Conservation (phyloP, 2,888 invertebrate species). For the Oscheius myriophilus region DNA sequence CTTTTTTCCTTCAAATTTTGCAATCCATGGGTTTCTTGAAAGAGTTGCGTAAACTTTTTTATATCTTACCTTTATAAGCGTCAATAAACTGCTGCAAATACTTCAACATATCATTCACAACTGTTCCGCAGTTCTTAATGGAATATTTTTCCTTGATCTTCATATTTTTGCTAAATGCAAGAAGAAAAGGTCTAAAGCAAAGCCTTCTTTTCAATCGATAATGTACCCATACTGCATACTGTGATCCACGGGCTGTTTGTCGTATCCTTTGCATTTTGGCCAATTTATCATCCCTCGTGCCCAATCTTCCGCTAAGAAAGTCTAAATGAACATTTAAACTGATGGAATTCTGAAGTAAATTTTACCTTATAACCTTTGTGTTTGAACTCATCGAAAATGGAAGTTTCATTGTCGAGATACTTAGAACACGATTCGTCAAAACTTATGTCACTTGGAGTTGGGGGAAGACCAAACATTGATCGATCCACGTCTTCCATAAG, state of each 20-base stretch:
- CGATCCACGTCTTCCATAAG: slow-evolving; percentile 34
- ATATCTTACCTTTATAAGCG: slow-evolving; percentile 36
- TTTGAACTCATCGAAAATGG: too few species aligned
- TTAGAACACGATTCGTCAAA: too few species aligned
- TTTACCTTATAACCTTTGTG: too few species aligned
- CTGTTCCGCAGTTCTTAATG: too few species aligned
- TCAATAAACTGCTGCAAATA: slow-evolving; percentile 46
- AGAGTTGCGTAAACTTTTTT: background rate
- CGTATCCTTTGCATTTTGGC: slow-evolving; percentile 51
- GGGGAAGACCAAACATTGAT: slow-evolving; percentile 22
- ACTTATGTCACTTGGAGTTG: too few species aligned
- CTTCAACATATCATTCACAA: slow-evolving; percentile 42
- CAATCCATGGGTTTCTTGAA: too few species aligned
- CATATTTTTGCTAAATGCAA: slow-evolving; percentile 33
- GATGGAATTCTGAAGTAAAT: too few species aligned
- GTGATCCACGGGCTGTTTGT: slow-evolving; percentile 46
- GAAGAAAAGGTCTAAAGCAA: slow-evolving; percentile 37
- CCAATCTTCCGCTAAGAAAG: slow-evolving; percentile 56
- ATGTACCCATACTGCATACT: slow-evolving; percentile 43
- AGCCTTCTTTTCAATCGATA: too few species aligned
- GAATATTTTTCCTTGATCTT: slow-evolving; percentile 28
- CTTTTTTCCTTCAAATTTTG: too few species aligned
- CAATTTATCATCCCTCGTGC: slow-evolving; percentile 51
- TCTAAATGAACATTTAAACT: slow-evolving; percentile 16
- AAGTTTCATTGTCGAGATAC: too few species aligned